Evolutionary conservation across 2,797 vertebrate genomes (phyloP).

Genomic region (Anabacerthia variegaticeps): DNA sequence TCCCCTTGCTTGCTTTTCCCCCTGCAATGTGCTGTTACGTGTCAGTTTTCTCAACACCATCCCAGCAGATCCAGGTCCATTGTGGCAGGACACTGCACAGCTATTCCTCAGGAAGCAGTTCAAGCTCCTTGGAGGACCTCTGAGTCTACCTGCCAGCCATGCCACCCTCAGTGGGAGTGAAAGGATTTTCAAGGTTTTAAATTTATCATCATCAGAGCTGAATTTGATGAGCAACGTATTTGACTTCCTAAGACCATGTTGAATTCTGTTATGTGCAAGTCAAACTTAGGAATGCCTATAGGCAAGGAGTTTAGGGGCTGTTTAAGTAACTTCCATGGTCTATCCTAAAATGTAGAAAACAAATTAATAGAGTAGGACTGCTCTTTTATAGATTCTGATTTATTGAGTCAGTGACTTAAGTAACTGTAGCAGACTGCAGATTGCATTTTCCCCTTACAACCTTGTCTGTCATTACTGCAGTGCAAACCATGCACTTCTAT

Average conservation of each 20-base stretch:
- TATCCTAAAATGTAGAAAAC: neutral
- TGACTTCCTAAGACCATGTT: neutral
- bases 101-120: neutral
- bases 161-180: neutral
- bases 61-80: neutral
- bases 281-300: neutral
- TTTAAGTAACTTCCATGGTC: neutral
- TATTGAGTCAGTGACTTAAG: neutral
- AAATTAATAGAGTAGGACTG: neutral
- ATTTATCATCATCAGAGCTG: neutral
- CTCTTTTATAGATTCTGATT: neutral
- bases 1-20: neutral
- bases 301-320: neutral
- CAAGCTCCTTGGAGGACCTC: neutral
- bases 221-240: neutral
- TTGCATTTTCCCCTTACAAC: neutral
- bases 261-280: neutral
- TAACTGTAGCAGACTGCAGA: neutral
- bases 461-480: neutral
- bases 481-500: neutral
- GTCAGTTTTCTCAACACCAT: neutral
- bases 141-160: neutral
- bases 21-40: rapidly evolving
- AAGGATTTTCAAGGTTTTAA: neutral
- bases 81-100: neutral